Percentiles rank a stretch among this genome's conserved stretches.
phyloP scores from a whole-genome alignment of 2,797 vertebrate genomes.

The Paramormyrops hopkinsi region DNA sequence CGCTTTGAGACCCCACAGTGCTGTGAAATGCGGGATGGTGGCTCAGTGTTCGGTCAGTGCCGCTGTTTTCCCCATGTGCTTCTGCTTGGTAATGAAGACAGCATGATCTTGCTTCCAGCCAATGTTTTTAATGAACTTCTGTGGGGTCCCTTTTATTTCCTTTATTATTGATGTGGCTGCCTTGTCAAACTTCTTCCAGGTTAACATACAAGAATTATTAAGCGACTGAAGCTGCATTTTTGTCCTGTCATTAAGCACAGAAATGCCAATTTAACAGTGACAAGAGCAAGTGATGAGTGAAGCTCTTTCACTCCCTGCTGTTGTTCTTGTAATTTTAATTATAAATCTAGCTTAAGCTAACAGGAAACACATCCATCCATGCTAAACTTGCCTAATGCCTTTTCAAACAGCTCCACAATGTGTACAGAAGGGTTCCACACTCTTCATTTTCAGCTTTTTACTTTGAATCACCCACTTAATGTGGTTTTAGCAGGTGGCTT shows the following conservation, averaged over 20 bases:
- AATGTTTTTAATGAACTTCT: slow-evolving; percentile 1
- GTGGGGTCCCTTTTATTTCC: background rate
- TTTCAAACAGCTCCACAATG: background rate
- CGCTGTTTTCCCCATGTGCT: background rate
- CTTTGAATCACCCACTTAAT: slow-evolving; percentile 12
- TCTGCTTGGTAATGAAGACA: background rate
- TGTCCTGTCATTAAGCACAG: background rate
- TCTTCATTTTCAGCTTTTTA: background rate
- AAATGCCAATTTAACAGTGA: slow-evolving; percentile 4
- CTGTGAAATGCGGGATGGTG: background rate
- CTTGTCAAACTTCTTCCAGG: background rate
- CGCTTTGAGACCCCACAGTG: background rate
- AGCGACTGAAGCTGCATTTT: background rate
- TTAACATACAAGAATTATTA: slow-evolving; percentile 9
- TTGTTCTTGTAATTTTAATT: slow-evolving; percentile 22
- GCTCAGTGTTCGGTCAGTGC: background rate
- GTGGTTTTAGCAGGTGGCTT: slow-evolving; percentile 22
- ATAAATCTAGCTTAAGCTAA: slow-evolving; percentile 14
- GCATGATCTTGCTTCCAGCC: background rate
- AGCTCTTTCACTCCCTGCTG: background rate
- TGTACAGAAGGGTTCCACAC: background rate
- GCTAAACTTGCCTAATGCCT: slow-evolving; percentile 20
- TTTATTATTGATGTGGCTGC: background rate
- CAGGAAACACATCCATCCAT: background rate
- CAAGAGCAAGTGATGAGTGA: background rate